These are phyloP conservation scores for Aplidium turbinatum DNA, from an alignment of 23 tunicate species.

Conservation along the genomic window DNA sequence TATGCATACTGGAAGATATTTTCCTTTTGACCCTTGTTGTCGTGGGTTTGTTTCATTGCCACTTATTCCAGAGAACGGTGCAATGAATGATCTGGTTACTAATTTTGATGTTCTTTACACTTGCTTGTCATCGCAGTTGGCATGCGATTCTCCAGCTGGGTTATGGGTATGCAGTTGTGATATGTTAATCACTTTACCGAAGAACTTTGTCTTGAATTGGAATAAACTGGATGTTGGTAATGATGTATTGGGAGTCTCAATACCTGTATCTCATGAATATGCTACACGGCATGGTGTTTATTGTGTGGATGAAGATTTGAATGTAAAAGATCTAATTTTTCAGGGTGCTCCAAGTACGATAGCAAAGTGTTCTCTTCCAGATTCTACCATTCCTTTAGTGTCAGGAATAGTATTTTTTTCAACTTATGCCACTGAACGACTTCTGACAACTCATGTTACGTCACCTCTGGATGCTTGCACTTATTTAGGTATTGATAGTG, in stretches of 20 bases:
- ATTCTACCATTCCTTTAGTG: conserved; percentile 52
- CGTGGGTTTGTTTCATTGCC: conserved; percentile 74
- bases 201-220: conserved; percentile 42
- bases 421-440: conserved; percentile 56
- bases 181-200: conserved; percentile 67
- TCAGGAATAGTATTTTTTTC: conserved; percentile 88
- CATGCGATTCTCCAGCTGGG: conserved; percentile 70
- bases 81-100: conserved; percentile 50
- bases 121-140: conserved; percentile 46
- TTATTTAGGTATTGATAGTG: conserved; percentile 86
- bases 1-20: conserved; percentile 77
- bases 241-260: conserved; percentile 64
- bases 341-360: conserved; percentile 56
- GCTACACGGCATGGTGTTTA: conserved; percentile 89
- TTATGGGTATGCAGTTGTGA: conserved; percentile 96
- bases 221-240: conserved; percentile 27
- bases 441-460: conserved; percentile 66
- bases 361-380: background rate
- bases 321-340: conserved; percentile 53
- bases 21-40: conserved; percentile 71
- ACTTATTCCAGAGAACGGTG: conserved; percentile 32
- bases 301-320: conserved; percentile 36
- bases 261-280: conserved; percentile 58
- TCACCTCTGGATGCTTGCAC: conserved; percentile 92
- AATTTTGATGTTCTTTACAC: conserved; percentile 72